Evolutionary conservation across 1,140 invertebrate genomes (phyloP).

Genomic region (Ylistrum balloti): DNA sequence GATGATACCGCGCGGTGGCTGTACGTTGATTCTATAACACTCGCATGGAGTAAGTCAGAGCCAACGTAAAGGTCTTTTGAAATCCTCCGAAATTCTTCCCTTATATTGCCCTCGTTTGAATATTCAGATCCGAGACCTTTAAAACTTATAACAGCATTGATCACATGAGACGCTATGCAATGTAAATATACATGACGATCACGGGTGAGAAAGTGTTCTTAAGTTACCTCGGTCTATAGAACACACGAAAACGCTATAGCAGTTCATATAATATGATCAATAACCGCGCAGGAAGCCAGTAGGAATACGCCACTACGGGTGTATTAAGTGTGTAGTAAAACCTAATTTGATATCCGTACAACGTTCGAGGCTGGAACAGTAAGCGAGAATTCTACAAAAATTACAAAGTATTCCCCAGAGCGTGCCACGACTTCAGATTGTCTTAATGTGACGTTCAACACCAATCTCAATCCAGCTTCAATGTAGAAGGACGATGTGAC

Average conservation of each 20-base stretch:
- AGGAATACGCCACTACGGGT: neutral
- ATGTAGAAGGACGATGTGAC: neutral
- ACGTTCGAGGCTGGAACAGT: neutral
- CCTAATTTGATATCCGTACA: constrained; percentile 12
- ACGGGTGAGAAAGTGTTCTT: neutral
- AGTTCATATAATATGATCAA: neutral
- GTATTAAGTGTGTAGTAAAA: constrained; percentile 1
- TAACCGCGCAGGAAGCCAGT: neutral
- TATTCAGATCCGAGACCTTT: constrained; percentile 10
- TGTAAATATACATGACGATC: constrained; percentile 1
- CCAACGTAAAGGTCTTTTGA: neutral
- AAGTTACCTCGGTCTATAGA: neutral
- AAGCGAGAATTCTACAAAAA: neutral
- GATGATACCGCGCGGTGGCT: neutral
- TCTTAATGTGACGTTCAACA: too few species aligned
- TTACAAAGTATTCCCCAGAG: neutral
- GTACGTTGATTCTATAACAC: neutral
- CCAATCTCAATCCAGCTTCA: too few species aligned
- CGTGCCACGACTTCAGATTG: neutral
- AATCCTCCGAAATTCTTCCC: neutral
- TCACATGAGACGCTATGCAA: neutral
- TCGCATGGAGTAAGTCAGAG: neutral
- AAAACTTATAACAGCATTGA: constrained; percentile 14
- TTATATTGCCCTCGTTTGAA: neutral
- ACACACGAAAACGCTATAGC: neutral